A percentile compares a stretch with the other conserved stretches of the same genome.
Evolutionary conservation across 1,140 invertebrate genomes (phyloP).

Genomic region (Colletes gigas): DNA sequence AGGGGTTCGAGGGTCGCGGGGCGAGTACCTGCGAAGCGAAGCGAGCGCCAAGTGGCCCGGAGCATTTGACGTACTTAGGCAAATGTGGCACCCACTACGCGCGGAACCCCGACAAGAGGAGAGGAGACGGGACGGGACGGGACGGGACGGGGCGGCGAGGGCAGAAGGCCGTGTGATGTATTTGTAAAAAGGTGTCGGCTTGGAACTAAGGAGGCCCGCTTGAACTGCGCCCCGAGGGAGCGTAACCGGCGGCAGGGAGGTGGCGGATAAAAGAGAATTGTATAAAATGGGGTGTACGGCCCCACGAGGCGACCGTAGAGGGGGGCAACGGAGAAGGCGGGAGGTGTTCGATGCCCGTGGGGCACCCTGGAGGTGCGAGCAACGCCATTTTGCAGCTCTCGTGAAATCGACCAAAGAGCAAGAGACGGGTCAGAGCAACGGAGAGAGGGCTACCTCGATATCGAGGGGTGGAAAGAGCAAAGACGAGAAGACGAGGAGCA

Average conservation of each 20-base stretch:
- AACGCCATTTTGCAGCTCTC: constrained; percentile 69
- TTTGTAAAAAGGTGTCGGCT: constrained; percentile 82
- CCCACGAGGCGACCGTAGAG: constrained; percentile 33
- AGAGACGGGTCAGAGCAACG: constrained; percentile 24
- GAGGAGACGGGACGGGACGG: constrained; percentile 47
- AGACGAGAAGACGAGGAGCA: neutral
- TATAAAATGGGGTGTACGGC: constrained; percentile 77
- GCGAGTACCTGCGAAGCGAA: constrained; percentile 69
- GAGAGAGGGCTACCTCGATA: neutral
- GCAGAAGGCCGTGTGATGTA: constrained; percentile 80
- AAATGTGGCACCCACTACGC: constrained; percentile 76
- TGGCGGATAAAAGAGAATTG: constrained; percentile 81
- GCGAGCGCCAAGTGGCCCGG: constrained; percentile 69
- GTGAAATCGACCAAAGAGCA: constrained; percentile 39
- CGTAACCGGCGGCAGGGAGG: constrained; percentile 69
- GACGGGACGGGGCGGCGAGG: constrained; percentile 46
- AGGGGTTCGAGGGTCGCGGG: neutral
- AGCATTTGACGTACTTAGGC: constrained; percentile 77
- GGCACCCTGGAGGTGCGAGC: constrained; percentile 72
- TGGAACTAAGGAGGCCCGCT: constrained; percentile 78
- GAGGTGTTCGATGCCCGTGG: constrained; percentile 71
- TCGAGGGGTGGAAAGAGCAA: neutral
- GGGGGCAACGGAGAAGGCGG: constrained; percentile 37
- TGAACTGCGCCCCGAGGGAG: constrained; percentile 76
- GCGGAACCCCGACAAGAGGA: constrained; percentile 25